Conservation (phyloP, 2,113 vertebrate species). For the Chloebia gouldiae region DNA sequence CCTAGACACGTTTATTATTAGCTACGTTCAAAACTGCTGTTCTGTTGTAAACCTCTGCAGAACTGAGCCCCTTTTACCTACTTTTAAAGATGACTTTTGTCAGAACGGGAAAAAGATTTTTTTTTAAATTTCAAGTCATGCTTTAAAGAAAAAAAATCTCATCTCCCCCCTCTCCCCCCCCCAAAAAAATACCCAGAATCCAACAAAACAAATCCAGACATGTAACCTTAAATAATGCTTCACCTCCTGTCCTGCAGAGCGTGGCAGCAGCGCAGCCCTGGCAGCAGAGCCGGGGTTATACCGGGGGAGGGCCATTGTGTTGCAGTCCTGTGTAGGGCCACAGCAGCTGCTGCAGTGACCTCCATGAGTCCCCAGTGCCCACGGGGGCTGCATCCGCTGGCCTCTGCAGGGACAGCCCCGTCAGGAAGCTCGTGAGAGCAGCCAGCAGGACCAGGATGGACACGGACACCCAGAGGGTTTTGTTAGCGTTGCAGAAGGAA, state of each 20-base stretch:
- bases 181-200: background rate
- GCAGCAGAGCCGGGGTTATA: conserved; percentile 56
- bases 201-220: background rate
- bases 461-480: conserved; percentile 79
- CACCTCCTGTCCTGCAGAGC: background rate
- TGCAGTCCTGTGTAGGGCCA: conserved; percentile 87
- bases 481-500: conserved; percentile 67
- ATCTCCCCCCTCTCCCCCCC: background rate
- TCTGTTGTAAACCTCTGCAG: background rate
- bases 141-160: background rate
- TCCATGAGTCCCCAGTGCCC: conserved; percentile 86
- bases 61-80: background rate
- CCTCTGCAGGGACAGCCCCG: conserved; percentile 83
- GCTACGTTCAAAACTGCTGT: background rate
- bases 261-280: background rate
- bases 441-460: conserved; percentile 80
- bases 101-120: background rate
- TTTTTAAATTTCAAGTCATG: background rate
- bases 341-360: conserved; percentile 87
- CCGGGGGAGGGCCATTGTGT: conserved; percentile 86
- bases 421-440: conserved; percentile 83
- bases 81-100: background rate
- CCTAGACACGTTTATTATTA: background rate
- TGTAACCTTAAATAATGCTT: background rate
- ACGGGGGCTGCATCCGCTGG: conserved; percentile 85